Base-by-base conservation (phyloP, 2,113 vertebrate species). In the Brachirus orientalis region DNA sequence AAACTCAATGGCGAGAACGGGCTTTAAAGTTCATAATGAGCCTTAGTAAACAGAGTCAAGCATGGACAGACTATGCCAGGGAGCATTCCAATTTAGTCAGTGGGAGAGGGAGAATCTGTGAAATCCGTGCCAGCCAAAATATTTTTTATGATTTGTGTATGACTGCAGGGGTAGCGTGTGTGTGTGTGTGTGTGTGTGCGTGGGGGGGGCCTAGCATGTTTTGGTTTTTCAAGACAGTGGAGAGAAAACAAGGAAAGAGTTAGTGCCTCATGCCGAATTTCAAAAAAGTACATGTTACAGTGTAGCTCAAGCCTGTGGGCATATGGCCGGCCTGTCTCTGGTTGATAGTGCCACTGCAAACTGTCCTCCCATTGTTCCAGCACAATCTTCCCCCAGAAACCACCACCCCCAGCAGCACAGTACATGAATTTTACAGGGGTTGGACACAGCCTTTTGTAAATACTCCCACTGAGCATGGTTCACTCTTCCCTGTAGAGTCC, bases 351-450 rank as follows among this genome's bases (percentile, higher is more conserved):
- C 9, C 40, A 20, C 35, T 28, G n/a, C 43, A 33, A 62, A 75
- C 44, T 41, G 10, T 78, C 69, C 33, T 60, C 61, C 64, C 53
- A 22, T 54, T 41, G 56, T 60, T 74, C 20, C 66, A 0, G 52
- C 17, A 62, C 77, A 70, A 80, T 80, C 58, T 67, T 51, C 48
- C 76, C 51, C 63, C 14, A 46, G 69, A 76, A 82, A 70, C 77
- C 72, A 55, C 56, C 59, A 6, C 45, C 78, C 70, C 73, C 79
- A 61, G 79, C 65, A 58, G 69, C 53, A 36, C 52, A 58, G 63
- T 41, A 64, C 58, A 86, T 89, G 71, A 80, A 88, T 89, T 83
- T 87, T 82, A 86, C 80, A 87, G 81, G 44, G 66, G 59, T 63
- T 71, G 65, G 61, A 69, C 69, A 68, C 52, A 64, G 76, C 56